These are phyloP conservation scores for Salarias fasciatus DNA, from an alignment of 2,797 vertebrate genomes.

Conservation along the genomic window DNA sequence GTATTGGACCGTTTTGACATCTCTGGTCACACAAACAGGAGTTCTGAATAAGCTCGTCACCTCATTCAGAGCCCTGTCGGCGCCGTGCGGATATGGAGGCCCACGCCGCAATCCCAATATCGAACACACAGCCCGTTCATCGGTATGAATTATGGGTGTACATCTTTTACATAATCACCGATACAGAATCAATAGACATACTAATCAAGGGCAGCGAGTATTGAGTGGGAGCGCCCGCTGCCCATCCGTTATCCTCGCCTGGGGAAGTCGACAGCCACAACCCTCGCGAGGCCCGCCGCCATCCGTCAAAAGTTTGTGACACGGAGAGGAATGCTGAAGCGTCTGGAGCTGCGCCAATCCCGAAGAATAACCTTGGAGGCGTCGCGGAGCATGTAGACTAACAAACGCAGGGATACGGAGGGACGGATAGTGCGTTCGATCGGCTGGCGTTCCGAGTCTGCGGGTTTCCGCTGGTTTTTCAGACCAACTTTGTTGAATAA, in stretches of 20 bases:
- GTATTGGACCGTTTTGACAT: constrained; percentile 27
- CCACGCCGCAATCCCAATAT: constrained; percentile 26
- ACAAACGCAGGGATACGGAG: constrained; percentile 30
- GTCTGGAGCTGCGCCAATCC: constrained; percentile 59
- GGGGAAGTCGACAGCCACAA: constrained; percentile 63
- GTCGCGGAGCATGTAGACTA: constrained; percentile 6
- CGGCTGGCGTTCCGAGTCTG: no score
- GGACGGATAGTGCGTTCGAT: no score
- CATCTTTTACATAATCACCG: constrained; percentile 77
- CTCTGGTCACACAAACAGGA: background rate
- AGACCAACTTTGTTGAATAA: no score
- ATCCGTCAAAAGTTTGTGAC: constrained; percentile 80
- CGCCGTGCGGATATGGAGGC: constrained; percentile 4
- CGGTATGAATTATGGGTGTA: constrained; percentile 70
- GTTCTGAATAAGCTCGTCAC: constrained; percentile 12
- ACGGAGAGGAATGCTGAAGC: constrained; percentile 42
- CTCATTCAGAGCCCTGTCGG: constrained; percentile 17
- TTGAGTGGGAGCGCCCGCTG: constrained; percentile 68
- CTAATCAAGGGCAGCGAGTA: constrained; percentile 76
- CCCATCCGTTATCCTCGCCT: constrained; percentile 74
- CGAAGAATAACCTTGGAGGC: constrained; percentile 70
- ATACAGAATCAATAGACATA: constrained; percentile 75
- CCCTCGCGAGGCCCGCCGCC: constrained; percentile 56
- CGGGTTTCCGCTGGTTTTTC: no score
- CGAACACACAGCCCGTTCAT: constrained; percentile 54